phyloP scores from a whole-genome alignment of 2,888 invertebrate species.

The Xestobium rufovillosum region DNA sequence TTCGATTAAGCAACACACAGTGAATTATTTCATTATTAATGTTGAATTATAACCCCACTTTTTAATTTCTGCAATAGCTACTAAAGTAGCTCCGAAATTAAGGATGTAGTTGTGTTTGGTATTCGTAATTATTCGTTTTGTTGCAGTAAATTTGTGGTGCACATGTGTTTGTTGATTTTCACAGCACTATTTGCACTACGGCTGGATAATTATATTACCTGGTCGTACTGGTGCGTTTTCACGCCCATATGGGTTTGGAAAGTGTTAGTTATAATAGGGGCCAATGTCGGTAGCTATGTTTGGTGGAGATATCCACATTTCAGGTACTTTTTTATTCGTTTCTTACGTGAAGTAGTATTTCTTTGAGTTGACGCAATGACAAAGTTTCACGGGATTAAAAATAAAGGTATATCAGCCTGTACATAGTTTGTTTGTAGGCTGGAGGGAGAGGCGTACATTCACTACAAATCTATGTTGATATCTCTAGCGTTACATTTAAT shows the following conservation, averaged over 20 bases:
- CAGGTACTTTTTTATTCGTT: slow-evolving; percentile 49
- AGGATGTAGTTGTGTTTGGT: slow-evolving; percentile 3
- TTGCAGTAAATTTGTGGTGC: slow-evolving; percentile 94
- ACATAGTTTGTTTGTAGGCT: slow-evolving; percentile 57
- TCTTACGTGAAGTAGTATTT: not conserved
- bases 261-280: slow-evolving; percentile 80
- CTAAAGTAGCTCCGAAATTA: slow-evolving; percentile 2
- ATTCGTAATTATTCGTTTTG: slow-evolving; percentile 26
- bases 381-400: no score
- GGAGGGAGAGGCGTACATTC: slow-evolving; percentile 93
- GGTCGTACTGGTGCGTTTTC: slow-evolving; percentile 96
- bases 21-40: no score
- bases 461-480: slow-evolving; percentile 97
- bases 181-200: slow-evolving; percentile 84
- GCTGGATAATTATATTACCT: slow-evolving; percentile 79
- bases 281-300: slow-evolving; percentile 84
- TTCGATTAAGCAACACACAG: no score
- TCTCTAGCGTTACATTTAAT: slow-evolving; percentile 91
- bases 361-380: no score
- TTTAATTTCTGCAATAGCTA: no score
- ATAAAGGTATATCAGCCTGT: no score
- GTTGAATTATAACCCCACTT: no score
- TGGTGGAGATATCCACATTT: slow-evolving; percentile 97
- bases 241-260: slow-evolving; percentile 98
- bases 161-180: slow-evolving; percentile 86